Evolutionary conservation across 2,888 invertebrate genomes (phyloP), one percentile per base, ranked within the genome.

Genomic region (Mantis religiosa): DNA sequence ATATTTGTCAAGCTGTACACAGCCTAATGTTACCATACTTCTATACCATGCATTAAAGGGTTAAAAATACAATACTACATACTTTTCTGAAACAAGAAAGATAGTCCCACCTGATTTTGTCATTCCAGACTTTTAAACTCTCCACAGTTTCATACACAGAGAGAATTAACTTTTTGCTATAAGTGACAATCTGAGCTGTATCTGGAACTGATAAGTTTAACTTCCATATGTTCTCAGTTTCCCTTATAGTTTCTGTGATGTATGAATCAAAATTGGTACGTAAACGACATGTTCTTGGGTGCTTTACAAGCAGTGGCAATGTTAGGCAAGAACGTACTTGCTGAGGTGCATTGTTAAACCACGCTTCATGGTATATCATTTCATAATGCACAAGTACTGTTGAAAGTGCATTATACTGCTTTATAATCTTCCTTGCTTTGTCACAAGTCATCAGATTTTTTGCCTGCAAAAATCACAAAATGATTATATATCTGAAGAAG

Each of bases 341-440:
- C 88, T 96, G 54, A 71, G 54, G 96, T 34, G 96, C 95, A 92
- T 96, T 96, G 92, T 96, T 95, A 90, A 94, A 95, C 98, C 98
- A 98, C 0, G 97, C 97, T 91, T 95, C 95, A 92, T 98, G 97
- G 92, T 97, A 97, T 89, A 97, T 95, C 91, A 97, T 94, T 93
- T 98, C 98, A 92, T 96, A 98, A 92, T 97, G 97, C 27, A 97
- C 95, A 90, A 98, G 96, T 4, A 97, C 97, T 89, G 96, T 95
- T 54, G 96, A 95, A 93, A 98, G 94, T 2, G 96, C 96, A 92
- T 98, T 98, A 92, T 96, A 98, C 88, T 96, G 94, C 91, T 96
- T 96, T 87, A 97, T 96, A 87, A 96, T 96, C 88, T 95, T 95
- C 92, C 96, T 97, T 8, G 96, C 95, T 91, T 95, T 96, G 92